Conservation (phyloP, 2,888 invertebrate genomes). For the Erebia aethiops region DNA sequence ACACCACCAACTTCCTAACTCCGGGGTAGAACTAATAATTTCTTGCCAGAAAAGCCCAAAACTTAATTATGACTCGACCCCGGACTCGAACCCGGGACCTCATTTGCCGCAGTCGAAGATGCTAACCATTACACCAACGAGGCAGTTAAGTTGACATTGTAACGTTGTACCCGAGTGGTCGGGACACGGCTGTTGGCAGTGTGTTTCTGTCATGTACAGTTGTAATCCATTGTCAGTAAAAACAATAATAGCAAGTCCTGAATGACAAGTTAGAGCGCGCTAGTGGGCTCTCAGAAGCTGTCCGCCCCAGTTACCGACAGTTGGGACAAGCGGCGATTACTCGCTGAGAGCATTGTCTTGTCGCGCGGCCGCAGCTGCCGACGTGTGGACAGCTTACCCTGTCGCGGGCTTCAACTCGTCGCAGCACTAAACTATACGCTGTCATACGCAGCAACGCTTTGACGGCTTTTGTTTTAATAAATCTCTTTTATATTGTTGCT, state of each 20-base stretch:
- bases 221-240: not conserved
- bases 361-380: slow-evolving; percentile 45
- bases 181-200: not conserved
- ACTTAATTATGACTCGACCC: too few species aligned
- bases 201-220: not conserved
- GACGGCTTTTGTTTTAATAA: not conserved
- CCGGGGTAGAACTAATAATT: too few species aligned
- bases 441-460: not conserved
- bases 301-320: slow-evolving; percentile 34
- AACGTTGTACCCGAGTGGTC: not conserved
- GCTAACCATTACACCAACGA: too few species aligned
- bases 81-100: too few species aligned
- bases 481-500: too few species aligned
- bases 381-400: slow-evolving; percentile 24
- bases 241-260: not conserved
- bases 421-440: not conserved
- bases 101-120: too few species aligned
- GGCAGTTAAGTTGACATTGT: too few species aligned
- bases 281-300: not conserved
- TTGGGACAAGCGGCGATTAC: slow-evolving; percentile 33
- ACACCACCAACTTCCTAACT: too few species aligned
- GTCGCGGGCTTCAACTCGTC: not conserved
- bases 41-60: too few species aligned
- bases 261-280: slow-evolving; percentile 6
- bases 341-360: slow-evolving; percentile 64